These are phyloP conservation scores for Noctua comes DNA, from an alignment of 2,888 invertebrate genomes.

Conservation along the genomic window DNA sequence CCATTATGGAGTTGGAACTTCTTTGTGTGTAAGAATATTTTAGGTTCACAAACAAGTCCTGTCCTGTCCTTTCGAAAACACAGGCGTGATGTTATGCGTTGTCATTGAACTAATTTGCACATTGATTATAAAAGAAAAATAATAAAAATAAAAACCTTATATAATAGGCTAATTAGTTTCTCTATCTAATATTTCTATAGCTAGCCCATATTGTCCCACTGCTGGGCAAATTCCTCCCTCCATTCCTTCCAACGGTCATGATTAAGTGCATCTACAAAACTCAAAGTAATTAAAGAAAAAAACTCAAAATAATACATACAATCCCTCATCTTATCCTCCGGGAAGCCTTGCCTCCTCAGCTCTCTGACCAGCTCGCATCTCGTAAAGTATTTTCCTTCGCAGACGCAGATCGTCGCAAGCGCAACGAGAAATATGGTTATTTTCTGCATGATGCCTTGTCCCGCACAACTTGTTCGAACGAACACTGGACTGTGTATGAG, in stretches of 20 bases:
- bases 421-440: constrained; percentile 50
- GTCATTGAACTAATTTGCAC: background rate
- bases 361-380: constrained; percentile 76
- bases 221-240: no score
- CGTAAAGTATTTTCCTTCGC: constrained; percentile 69
- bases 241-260: no score
- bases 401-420: constrained; percentile 52
- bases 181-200: no score
- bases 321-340: constrained; percentile 75
- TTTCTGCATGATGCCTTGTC: constrained; percentile 51
- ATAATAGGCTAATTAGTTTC: no score
- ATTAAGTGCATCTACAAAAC: no score
- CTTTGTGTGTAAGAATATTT: background rate
- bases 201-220: no score
- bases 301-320: constrained; percentile 69
- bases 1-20: background rate
- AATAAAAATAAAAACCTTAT: no score
- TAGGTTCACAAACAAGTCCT: background rate
- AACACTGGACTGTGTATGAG: constrained; percentile 36
- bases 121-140: no score
- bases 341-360: constrained; percentile 77
- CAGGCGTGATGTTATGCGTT: background rate
- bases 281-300: background rate
- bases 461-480: constrained; percentile 30
- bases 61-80: background rate